Evolutionary conservation across 2,797 vertebrate genomes (phyloP), one percentile per base, ranked within the genome.

Genomic region (Limnodromus scolopaceus): DNA sequence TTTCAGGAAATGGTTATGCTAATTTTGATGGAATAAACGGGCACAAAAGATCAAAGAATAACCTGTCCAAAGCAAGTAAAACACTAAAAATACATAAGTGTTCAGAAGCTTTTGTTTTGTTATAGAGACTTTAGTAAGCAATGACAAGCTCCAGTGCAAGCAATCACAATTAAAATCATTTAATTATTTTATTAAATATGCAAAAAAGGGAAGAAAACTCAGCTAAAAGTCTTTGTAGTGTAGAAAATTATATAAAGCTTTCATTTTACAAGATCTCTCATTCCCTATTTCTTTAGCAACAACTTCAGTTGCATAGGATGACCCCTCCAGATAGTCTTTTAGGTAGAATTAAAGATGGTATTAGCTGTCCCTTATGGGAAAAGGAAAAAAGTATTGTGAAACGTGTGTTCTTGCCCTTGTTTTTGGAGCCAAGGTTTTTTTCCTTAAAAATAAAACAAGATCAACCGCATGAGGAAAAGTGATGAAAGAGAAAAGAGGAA

Each of bases 1-100:
- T 72, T 36, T 6, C 74, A 66, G 32, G n/a, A 93, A 92, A 84
- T 43, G 9, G 19, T 32, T 90, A 91, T 93, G 94, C 11, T 91
- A 89, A 94, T 95, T 94, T 91, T 79, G 39, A 79, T 82, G 14
- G 51, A 84, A 85, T 53, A 94, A 89, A 92, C 38, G 39, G 32
- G 39, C 36, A 72, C 2, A 9, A 84, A 84, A 86, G 45, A 89
- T 69, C 77, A 93, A 93, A 92, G 70, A 89, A 90, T 39, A 79
- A 70, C 20, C 78, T 14, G 38, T 58, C 77, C 48, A 84, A 77
- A 81, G 34, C 10, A 68, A 91, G 49, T 49, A 69, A 89, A 92
- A 32, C 18, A 15, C 46, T 30, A 87, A 91, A 64, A 55, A 74
- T 32, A 94, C 51, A 58, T 70, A 89, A 63, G 82, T 60, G 24